Evolutionary conservation across 2,888 invertebrate species (phyloP).

Genomic region (Trachelus iudaicus): DNA sequence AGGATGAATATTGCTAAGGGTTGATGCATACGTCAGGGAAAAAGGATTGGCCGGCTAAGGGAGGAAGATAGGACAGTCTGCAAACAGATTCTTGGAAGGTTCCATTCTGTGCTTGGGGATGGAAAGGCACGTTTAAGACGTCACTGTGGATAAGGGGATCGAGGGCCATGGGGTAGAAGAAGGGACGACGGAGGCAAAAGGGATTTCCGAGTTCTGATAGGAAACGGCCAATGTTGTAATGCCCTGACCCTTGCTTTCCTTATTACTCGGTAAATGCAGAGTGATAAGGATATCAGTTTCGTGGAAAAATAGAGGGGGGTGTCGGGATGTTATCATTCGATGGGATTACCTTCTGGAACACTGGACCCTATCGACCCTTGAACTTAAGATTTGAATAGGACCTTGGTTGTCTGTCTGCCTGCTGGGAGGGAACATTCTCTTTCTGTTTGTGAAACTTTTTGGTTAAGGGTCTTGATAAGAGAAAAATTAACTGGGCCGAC

Average conservation of each 20-base stretch:
- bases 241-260: neutral
- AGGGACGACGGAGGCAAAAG: neutral
- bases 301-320: neutral
- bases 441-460: too few species aligned
- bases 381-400: neutral
- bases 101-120: neutral
- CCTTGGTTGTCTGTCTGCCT: too few species aligned
- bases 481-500: too few species aligned
- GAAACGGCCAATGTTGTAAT: neutral
- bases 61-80: neutral
- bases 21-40: neutral
- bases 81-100: neutral
- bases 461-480: too few species aligned
- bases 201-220: neutral
- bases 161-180: neutral
- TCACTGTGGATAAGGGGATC: neutral
- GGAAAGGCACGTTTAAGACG: neutral
- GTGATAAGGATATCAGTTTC: neutral
- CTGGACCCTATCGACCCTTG: neutral
- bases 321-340: neutral
- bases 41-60: neutral
- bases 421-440: too few species aligned
- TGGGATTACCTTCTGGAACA: neutral
- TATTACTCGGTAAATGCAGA: neutral
- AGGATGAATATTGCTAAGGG: neutral